Evolutionary conservation across 2,888 invertebrate species (phyloP), one percentile per base, ranked within the genome.

Genomic region (Xanthorhoe spadicearia): DNA sequence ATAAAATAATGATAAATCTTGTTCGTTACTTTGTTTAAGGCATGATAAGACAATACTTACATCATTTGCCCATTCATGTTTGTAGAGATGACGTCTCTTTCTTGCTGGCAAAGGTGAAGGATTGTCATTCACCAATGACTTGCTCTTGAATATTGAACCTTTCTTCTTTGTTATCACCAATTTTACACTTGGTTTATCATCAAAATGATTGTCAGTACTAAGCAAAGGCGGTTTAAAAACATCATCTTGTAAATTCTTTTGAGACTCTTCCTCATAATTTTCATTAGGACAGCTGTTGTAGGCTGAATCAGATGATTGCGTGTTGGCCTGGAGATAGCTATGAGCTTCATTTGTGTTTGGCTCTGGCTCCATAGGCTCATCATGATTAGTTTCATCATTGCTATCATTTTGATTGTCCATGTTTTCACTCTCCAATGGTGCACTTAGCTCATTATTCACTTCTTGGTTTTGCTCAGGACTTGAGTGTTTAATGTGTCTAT

Each of bases 61-160:
- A 81, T 96, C 96, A 83, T 97, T 97, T 72, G 96, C 96, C 97
- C 98, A 98, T 87, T 97, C 97, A 89, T 98, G 98, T 85, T 96
- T 96, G 83, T 98, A 98, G 43, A 97, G 88, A 64, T 97, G 97
- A 56, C 97, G 94, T 86, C 97, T 96, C 78, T 96, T 95, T 70
- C 95, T 90, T 62, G 95, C 95, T 18, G 94, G 94, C 68, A 93
- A 76, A 9, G 94, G 92, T 61, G 92, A 92, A 23, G 91, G 87
- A 76, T 95, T 95, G 73, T 95, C 95, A 73, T 95, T 94, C 15
- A 95, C 94, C 72, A 96, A 87, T 13, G 96, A 95, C 65, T 97
- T 95, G 80, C 97, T 97, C 82, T 98, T 98, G 82, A 98, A 98
- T 84, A 98, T 97, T 78, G 97, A 97, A 54, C 97, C 97, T 83